Percentiles rank a stretch among this genome's conserved stretches.
phyloP scores from a whole-genome alignment of 2,113 vertebrate species.

The Abramis brama region DNA sequence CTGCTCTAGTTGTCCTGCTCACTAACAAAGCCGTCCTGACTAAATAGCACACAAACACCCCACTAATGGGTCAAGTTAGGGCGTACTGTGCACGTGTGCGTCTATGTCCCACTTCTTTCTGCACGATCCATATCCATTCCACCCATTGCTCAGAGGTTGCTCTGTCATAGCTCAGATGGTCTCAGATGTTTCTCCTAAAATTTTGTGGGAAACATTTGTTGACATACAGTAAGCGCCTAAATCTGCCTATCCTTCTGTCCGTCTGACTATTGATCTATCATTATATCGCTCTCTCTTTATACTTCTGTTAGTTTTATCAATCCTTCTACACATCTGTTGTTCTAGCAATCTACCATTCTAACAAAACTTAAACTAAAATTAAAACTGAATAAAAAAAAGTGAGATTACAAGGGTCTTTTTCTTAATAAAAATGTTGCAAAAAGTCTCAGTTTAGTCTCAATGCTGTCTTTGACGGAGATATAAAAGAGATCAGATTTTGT shows the following conservation, averaged over 20 bases:
- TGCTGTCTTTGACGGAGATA: background rate
- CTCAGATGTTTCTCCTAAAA: background rate
- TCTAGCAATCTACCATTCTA: too few species aligned
- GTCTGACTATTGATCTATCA: too few species aligned
- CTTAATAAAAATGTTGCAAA: background rate
- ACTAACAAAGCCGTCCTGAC: background rate
- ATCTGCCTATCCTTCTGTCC: background rate
- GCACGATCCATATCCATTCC: background rate
- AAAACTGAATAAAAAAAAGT: too few species aligned
- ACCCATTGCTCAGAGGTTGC: background rate
- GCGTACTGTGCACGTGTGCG: background rate
- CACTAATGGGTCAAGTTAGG: conserved; percentile 4
- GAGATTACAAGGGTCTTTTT: too few species aligned
- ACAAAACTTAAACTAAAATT: too few species aligned
- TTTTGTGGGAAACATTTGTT: background rate
- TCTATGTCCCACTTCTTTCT: background rate
- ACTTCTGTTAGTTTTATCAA: too few species aligned
- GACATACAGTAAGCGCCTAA: background rate
- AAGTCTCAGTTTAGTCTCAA: background rate
- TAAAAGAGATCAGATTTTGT: conserved; percentile 1
- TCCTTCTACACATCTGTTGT: too few species aligned
- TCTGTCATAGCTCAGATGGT: background rate
- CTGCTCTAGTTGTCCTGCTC: conserved; percentile 30
- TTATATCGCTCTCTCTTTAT: too few species aligned
- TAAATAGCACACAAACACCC: conserved; percentile 1